Percentiles rank a stretch among this genome's conserved stretches.
These are phyloP conservation scores for Eudemis profundana DNA, from an alignment of 2,888 invertebrate genomes.

Conservation along the genomic window DNA sequence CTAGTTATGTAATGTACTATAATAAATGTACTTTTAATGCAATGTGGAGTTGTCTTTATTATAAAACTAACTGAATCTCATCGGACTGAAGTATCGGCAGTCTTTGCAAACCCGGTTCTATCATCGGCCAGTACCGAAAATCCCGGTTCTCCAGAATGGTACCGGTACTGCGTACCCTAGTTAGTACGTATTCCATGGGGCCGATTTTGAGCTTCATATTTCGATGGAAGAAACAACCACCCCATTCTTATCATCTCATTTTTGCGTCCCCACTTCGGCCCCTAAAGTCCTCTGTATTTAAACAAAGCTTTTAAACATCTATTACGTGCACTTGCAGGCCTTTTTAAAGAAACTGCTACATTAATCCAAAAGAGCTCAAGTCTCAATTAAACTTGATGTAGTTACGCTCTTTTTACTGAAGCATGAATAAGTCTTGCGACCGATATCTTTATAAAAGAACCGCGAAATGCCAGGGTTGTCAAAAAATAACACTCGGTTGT, in stretches of 20 bases:
- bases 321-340: slow-evolving; percentile 22
- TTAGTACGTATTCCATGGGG: no score
- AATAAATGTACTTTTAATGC: no score
- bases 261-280: not conserved
- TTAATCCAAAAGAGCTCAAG: not conserved
- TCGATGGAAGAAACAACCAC: not conserved
- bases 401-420: not conserved
- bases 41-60: no score
- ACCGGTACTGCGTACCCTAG: no score
- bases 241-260: not conserved
- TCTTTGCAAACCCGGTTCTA: no score
- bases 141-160: no score
- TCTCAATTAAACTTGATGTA: not conserved
- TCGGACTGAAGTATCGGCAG: no score
- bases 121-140: no score
- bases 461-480: slow-evolving; percentile 13
- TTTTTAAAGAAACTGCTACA: not conserved
- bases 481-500: slow-evolving; percentile 36
- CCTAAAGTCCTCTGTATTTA: slow-evolving; percentile 17
- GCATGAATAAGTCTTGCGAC: not conserved
- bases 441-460: slow-evolving; percentile 34
- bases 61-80: no score
- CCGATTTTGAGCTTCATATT: no score
- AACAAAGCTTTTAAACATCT: slow-evolving; percentile 25
- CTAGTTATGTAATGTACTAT: no score